These are phyloP conservation scores for Tragelaphus buxtoni DNA, from an alignment of 2,113 vertebrate genomes.

Conservation along the genomic window DNA sequence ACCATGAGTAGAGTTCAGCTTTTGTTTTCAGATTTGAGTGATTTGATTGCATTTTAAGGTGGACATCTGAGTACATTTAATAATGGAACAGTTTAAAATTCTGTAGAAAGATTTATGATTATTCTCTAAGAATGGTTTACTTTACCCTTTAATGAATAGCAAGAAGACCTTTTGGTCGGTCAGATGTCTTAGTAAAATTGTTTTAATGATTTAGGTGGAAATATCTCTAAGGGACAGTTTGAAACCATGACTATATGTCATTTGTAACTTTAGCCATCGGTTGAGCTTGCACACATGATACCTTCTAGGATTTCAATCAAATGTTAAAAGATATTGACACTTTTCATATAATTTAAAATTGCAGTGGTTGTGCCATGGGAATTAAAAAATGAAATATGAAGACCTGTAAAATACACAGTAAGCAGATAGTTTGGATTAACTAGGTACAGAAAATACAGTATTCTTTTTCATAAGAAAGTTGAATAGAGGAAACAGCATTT, in stretches of 20 bases:
- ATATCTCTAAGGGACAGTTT: not conserved
- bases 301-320: constrained; percentile 4
- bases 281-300: not conserved
- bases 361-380: not conserved
- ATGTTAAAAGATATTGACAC: not conserved
- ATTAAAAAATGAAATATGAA: constrained; percentile 1
- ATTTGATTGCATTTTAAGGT: not conserved
- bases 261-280: not conserved
- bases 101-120: not conserved
- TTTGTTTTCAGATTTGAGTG: constrained; percentile 25
- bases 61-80: not conserved
- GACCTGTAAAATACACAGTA: not conserved
- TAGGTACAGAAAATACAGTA: not conserved
- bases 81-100: constrained; percentile 10
- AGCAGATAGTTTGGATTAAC: not conserved
- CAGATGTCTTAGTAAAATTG: not conserved
- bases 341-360: not conserved
- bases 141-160: not conserved
- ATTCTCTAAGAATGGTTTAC: not conserved
- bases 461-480: not conserved
- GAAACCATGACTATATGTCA: not conserved
- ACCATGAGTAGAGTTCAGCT: not conserved
- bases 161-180: not conserved
- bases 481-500: constrained; percentile 1
- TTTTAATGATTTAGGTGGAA: constrained; percentile 30